A percentile compares a stretch with the other conserved stretches of the same genome.
phyloP scores from a whole-genome alignment of 2,113 vertebrate genomes.

The Amazona vittata region DNA sequence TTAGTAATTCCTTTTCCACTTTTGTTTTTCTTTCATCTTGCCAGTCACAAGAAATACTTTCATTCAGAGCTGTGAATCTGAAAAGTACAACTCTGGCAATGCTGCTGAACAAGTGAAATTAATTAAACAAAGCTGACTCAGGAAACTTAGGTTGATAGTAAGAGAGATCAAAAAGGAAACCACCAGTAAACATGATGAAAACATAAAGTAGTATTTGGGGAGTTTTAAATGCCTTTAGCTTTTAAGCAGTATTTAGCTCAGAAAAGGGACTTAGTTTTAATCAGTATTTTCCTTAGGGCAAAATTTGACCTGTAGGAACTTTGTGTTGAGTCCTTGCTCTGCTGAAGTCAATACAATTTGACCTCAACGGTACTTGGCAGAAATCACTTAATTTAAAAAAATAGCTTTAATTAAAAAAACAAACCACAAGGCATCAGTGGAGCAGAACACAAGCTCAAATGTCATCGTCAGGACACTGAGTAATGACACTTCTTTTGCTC shows the following conservation, averaged over 20 bases:
- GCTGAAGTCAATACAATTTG: not conserved
- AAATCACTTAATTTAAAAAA: not conserved
- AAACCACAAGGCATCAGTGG: not conserved
- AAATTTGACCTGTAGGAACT: not conserved
- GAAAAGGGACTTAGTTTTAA: not conserved
- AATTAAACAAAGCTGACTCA: conserved; percentile 49
- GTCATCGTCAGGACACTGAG: not conserved
- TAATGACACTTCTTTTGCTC: not conserved
- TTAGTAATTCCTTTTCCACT: conserved; percentile 13
- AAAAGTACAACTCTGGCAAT: conserved; percentile 26
- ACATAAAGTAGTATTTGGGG: not conserved
- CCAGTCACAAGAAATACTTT: conserved; percentile 42
- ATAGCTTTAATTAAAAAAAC: not conserved
- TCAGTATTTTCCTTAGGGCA: not conserved
- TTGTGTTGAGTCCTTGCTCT: not conserved
- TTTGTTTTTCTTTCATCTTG: conserved; percentile 30
- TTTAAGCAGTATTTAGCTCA: not conserved
- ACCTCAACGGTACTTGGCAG: not conserved
- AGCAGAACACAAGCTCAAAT: not conserved
- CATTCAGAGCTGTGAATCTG: conserved; percentile 40
- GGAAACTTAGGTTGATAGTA: not conserved
- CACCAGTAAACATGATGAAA: not conserved
- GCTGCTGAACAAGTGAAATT: conserved; percentile 26
- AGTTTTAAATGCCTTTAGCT: not conserved
- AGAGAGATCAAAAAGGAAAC: not conserved